These are phyloP conservation scores for Gorsachius magnificus DNA, from an alignment of 2,797 vertebrate genomes.

Conservation along the genomic window DNA sequence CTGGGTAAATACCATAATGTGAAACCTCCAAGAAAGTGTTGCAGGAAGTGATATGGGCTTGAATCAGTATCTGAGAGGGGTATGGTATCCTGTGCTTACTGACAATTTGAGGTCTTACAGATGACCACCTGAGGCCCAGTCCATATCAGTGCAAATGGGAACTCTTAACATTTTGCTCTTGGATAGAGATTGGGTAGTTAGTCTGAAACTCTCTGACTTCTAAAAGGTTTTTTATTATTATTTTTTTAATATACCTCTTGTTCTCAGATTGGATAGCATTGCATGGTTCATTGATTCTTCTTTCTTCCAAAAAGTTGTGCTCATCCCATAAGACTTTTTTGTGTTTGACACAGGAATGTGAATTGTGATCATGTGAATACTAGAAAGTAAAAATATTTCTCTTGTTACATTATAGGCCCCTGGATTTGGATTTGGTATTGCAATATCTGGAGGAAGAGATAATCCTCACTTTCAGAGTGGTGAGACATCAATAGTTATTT, in stretches of 20 bases:
- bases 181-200: background rate
- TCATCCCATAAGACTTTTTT: background rate
- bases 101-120: background rate
- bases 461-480: constrained; percentile 99
- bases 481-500: constrained; percentile 98
- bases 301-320: background rate
- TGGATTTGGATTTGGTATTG: constrained; percentile 98
- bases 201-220: background rate
- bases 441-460: constrained; percentile 98
- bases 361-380: background rate
- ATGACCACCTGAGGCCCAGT: background rate
- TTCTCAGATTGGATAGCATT: background rate
- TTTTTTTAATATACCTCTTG: background rate
- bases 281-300: background rate
- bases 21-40: background rate
- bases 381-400: background rate
- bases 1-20: background rate
- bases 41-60: background rate
- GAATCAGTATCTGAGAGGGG: background rate
- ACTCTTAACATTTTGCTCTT: background rate
- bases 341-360: background rate
- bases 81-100: background rate
- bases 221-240: background rate
- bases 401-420: constrained; percentile 83
- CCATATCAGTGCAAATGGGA: background rate